Evolutionary conservation across 2,797 vertebrate genomes (phyloP), one percentile per base, ranked within the genome.

Genomic region (Scarus forsteni): DNA sequence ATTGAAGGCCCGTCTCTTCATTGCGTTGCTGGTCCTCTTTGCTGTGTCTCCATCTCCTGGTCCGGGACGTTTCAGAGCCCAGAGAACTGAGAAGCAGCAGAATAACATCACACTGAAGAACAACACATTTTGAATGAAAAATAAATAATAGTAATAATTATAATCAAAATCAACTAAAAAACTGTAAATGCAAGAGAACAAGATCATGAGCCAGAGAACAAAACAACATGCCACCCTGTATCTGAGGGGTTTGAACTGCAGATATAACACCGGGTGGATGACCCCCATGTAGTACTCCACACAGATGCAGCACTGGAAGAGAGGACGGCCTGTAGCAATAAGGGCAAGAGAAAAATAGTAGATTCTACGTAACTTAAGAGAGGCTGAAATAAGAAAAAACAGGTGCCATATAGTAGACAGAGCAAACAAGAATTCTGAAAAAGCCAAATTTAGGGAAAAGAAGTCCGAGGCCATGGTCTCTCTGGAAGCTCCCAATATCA

Each of bases 301-400:
- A 66, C 83, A 87, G 66, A 81, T 81, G 50, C 34, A 68, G 19
- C 60, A 62, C 8, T 70, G 55, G 6, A 83, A 76, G 10, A 83
- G 65, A 13, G 80, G 80, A 10, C 60, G 69, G 8, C 19, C 63
- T n/a, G 72, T 77, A 0, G 15, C 48, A 1, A 79, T 0, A 7
- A 81, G 6, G 10, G 68, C 54, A 3, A 1, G 3, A 16, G 51
- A 43, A 38, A 80, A 72, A 0, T 60, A 6, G 3, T 39, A 69
- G 6, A 5, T 5, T 3, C 57, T 0, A 1, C 60, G 27, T n/a
- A n/a, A 36, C 1, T 15, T 0, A 36, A 0, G 0, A 0, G 1
- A 1, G 0, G 6, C 0, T 0, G 15, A 10, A 0, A 1, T 0
- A 9, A 7, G 0, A 15, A 0, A 38, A 7, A 55, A 0, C 0